phyloP scores from a whole-genome alignment of 2,113 vertebrate genomes.

The Arothron firmamentum region DNA sequence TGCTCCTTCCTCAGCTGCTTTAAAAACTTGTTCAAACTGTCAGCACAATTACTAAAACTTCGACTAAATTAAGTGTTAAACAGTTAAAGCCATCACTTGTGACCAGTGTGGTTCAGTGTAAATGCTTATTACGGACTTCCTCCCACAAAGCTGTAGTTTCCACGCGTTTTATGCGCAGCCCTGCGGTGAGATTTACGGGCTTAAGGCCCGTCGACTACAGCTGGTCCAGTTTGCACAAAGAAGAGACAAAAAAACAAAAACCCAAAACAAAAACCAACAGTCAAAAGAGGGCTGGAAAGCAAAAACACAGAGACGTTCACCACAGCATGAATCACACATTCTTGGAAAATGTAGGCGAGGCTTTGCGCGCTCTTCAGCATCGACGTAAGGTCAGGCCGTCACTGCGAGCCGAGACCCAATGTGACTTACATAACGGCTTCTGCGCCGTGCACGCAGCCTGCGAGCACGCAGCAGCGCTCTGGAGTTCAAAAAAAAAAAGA shows the following conservation, averaged over 20 bases:
- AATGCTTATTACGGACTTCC: too few species aligned
- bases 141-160: too few species aligned
- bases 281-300: not conserved
- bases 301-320: constrained; percentile 25
- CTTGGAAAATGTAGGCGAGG: constrained; percentile 58
- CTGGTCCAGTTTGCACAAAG: not conserved
- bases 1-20: too few species aligned
- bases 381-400: constrained; percentile 45
- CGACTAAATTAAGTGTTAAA: too few species aligned
- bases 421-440: constrained; percentile 55
- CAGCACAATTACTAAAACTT: too few species aligned
- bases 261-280: not conserved
- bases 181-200: not conserved
- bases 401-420: constrained; percentile 53
- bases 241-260: constrained; percentile 1
- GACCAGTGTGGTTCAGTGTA: too few species aligned
- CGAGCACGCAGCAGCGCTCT: constrained; percentile 16
- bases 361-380: constrained; percentile 20
- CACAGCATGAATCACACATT: constrained; percentile 58
- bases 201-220: not conserved
- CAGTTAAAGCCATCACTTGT: too few species aligned
- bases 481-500: not conserved
- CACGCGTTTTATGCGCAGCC: too few species aligned
- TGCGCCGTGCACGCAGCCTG: constrained; percentile 39
- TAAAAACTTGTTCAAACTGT: too few species aligned